Percentiles rank a stretch among this genome's conserved stretches.
phyloP scores from a whole-genome alignment of 2,888 invertebrate species.

The Macropis europaea region DNA sequence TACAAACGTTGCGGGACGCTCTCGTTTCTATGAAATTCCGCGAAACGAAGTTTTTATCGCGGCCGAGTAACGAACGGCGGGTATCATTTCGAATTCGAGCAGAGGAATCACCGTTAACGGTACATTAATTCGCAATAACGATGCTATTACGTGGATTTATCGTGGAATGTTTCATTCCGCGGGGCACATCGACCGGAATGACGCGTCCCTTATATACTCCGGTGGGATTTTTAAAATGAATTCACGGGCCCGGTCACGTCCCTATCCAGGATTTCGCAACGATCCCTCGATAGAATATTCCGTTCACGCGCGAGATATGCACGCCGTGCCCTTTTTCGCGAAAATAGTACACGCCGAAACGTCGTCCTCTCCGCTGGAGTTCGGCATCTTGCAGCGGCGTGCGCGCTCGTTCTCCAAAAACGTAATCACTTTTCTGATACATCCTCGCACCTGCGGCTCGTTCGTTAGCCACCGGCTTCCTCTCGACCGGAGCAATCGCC shows the following conservation, averaged over 20 bases:
- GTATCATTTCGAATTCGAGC: not conserved
- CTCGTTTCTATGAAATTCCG: not conserved
- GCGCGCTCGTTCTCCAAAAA: slow-evolving; percentile 19
- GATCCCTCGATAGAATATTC: slow-evolving; percentile 26
- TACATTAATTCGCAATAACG: slow-evolving; percentile 10
- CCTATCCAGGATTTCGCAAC: slow-evolving; percentile 22
- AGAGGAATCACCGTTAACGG: not conserved
- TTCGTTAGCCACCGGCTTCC: not conserved
- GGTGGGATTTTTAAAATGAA: slow-evolving; percentile 7
- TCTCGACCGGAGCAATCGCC: not conserved
- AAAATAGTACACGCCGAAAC: slow-evolving; percentile 25
- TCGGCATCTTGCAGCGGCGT: slow-evolving; percentile 22
- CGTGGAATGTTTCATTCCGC: not conserved
- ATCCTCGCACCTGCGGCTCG: too few relatives aligned
- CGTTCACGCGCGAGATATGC: slow-evolving; percentile 15
- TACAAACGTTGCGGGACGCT: too few relatives aligned
- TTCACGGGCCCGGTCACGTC: not conserved
- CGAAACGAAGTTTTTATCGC: not conserved
- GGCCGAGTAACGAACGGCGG: not conserved
- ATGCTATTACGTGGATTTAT: slow-evolving; percentile 7
- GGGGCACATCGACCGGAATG: not conserved
- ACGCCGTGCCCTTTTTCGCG: slow-evolving; percentile 21
- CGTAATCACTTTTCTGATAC: slow-evolving; percentile 22
- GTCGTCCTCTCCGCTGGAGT: slow-evolving; percentile 17
- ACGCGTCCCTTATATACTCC: not conserved